Percentiles rank a stretch among this genome's conserved stretches.
Evolutionary conservation across 2,113 vertebrate genomes (phyloP).

Genomic region (Lepisosteus oculatus): DNA sequence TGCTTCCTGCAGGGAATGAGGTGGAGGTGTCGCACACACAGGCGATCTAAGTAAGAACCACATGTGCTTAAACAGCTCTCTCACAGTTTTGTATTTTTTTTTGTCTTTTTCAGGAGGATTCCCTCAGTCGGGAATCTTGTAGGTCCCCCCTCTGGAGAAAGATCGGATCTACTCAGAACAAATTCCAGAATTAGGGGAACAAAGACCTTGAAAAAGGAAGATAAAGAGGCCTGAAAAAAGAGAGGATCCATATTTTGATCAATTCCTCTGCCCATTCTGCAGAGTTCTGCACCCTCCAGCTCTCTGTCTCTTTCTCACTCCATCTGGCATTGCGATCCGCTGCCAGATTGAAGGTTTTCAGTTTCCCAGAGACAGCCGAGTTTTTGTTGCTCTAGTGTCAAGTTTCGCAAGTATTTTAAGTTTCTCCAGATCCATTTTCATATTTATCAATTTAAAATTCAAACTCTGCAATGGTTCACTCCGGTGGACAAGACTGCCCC

Average conservation of each 20-base stretch:
- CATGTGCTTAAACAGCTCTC: too few relatives aligned
- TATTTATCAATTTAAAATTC: not conserved
- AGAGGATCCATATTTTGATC: conserved; percentile 23
- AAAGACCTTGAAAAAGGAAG: conserved; percentile 28
- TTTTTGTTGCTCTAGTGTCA: too few relatives aligned
- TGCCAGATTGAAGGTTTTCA: conserved; percentile 46
- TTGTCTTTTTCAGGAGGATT: too few relatives aligned
- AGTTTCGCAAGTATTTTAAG: too few relatives aligned
- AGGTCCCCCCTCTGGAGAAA: too few relatives aligned
- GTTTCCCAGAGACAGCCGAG: not conserved
- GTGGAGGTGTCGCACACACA: too few relatives aligned
- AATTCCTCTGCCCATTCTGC: too few relatives aligned
- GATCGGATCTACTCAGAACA: too few relatives aligned
- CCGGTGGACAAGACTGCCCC: conserved; percentile 46
- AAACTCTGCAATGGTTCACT: conserved; percentile 40
- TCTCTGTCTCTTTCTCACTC: conserved; percentile 35
- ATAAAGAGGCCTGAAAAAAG: conserved; percentile 29
- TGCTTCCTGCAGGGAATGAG: too few relatives aligned
- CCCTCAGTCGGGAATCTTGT: too few relatives aligned
- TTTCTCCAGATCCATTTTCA: not conserved
- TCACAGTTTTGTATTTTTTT: too few relatives aligned
- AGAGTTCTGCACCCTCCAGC: conserved; percentile 41
- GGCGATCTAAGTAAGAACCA: too few relatives aligned
- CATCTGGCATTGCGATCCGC: conserved; percentile 48
- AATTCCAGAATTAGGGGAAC: conserved; percentile 20